Percentiles rank a stretch among this genome's conserved stretches.
phyloP scores from a whole-genome alignment of 1,140 invertebrate species.

The Meloidogyne chitwoodi region DNA sequence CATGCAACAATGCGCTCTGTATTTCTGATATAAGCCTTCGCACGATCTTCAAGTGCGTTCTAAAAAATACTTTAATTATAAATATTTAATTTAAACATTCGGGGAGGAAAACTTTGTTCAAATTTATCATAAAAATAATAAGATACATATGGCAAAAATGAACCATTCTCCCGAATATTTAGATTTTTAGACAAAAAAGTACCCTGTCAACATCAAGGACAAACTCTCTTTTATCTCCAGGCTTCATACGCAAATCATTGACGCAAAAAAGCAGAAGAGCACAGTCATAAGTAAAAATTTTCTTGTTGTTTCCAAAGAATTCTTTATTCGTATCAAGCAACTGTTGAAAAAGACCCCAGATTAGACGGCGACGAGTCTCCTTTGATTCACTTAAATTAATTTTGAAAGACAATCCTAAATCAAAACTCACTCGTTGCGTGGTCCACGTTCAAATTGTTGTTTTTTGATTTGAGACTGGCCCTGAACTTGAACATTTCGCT shows the following conservation, averaged over 20 bases:
- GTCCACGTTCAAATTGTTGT: background rate
- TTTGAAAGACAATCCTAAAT: background rate
- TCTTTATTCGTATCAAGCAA: conserved; percentile 11
- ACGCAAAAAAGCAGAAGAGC: conserved; percentile 29
- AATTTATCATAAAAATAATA: too few relatives aligned
- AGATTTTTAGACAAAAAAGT: background rate
- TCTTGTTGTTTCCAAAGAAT: conserved; percentile 15
- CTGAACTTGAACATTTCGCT: background rate
- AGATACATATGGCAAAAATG: too few relatives aligned
- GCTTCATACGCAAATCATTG: background rate
- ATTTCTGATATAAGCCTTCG: background rate
- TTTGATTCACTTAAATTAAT: conserved; percentile 19
- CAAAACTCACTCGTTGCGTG: conserved; percentile 7
- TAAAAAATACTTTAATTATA: background rate
- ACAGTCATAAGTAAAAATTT: conserved; percentile 20
- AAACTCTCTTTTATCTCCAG: conserved; percentile 24
- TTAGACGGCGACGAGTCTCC: conserved; percentile 12
- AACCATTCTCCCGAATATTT: too few relatives aligned
- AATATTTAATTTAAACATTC: too few relatives aligned
- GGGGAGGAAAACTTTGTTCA: too few relatives aligned
- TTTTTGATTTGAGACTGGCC: background rate
- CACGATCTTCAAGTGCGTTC: conserved; percentile 2
- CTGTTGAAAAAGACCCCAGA: conserved; percentile 29
- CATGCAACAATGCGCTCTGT: conserved; percentile 9
- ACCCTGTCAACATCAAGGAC: background rate